Evolutionary conservation across 2,888 invertebrate genomes (phyloP), one percentile per base, ranked within the genome.

Genomic region (Caenorhabditis sinica): DNA sequence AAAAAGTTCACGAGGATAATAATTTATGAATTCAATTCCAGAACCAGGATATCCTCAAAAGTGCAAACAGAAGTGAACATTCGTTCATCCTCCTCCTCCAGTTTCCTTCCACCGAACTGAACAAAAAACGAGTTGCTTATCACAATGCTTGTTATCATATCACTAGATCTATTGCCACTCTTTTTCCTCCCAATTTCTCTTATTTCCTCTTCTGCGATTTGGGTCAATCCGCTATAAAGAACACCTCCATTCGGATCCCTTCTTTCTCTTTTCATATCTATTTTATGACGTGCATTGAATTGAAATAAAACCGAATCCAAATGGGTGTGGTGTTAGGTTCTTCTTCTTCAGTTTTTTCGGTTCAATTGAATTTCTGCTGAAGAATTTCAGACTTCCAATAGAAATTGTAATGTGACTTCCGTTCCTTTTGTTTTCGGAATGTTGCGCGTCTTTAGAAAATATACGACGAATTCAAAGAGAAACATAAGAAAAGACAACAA

Each of bases 181-280:
- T 36, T 66, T 43, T 43, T n/a, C 63, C 40, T 61, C 61, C 43
- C 17, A 28, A 13, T 53, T n/a, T 69, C 68, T 77, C 60, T 30
- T 61, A 61, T 77, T 63, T 45, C 53, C 61, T 63, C 68, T 61
- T 60, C 36, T 36, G 30, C 68, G 45, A 77, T 79, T 69, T 72
- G 79, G 79, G 71, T 79, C 79, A 79, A 79, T 72, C 79, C 72
- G 71, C 49, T 65, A 72, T 71, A 71, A 72, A 69, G 71, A 79
- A 79, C 79, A 79, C 79, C 77, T 49, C 49, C 20, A 49, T 49
- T 49, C 20, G 49, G 49, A 49, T 49, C 4, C 20, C 49, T n/a
- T 20, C 20, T 76, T 45, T 66, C n/a, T n/a, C 33, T 28, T 36
- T 20, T 6, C 51, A 30, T 25, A 23, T 74, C 33, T 28, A 45